Evolutionary conservation across 2,113 vertebrate genomes (phyloP).

Genomic region (Osmerus mordax): DNA sequence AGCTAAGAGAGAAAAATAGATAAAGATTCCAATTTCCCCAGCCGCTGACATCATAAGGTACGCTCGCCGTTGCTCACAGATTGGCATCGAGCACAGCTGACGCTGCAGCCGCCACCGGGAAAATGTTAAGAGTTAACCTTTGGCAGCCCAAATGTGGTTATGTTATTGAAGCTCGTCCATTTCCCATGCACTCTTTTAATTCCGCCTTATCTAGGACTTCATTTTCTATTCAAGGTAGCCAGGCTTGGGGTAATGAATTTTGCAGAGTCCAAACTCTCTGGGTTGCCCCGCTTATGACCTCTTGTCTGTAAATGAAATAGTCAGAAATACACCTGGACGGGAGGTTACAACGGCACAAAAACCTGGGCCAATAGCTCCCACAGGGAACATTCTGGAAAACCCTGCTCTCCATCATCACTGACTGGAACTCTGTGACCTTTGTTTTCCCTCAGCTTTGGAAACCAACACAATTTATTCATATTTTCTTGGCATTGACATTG

Average conservation of each 20-base stretch:
- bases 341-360: slow-evolving; percentile 51
- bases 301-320: slow-evolving; percentile 67
- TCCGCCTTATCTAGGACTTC: slow-evolving; percentile 51
- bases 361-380: slow-evolving; percentile 30
- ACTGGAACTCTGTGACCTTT: slow-evolving; percentile 35
- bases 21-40: slow-evolving; percentile 73
- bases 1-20: slow-evolving; percentile 44
- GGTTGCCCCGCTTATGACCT: slow-evolving; percentile 56
- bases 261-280: slow-evolving; percentile 49
- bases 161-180: slow-evolving; percentile 49
- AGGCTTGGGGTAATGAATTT: slow-evolving; percentile 62
- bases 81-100: slow-evolving; percentile 51
- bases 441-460: slow-evolving; percentile 28
- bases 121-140: slow-evolving; percentile 67
- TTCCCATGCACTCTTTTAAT: slow-evolving; percentile 48
- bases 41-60: slow-evolving; percentile 63
- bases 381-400: slow-evolving; percentile 42
- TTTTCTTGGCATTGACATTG: slow-evolving; percentile 50
- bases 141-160: slow-evolving; percentile 36
- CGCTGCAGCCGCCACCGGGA: slow-evolving; percentile 30
- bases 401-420: slow-evolving; percentile 47
- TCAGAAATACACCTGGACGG: slow-evolving; percentile 53
- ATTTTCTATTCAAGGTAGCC: slow-evolving; percentile 66
- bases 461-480: slow-evolving; percentile 41
- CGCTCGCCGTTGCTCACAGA: slow-evolving; percentile 51